These are phyloP conservation scores for Xylota sylvarum DNA, from an alignment of 2,888 invertebrate species.

Conservation along the genomic window DNA sequence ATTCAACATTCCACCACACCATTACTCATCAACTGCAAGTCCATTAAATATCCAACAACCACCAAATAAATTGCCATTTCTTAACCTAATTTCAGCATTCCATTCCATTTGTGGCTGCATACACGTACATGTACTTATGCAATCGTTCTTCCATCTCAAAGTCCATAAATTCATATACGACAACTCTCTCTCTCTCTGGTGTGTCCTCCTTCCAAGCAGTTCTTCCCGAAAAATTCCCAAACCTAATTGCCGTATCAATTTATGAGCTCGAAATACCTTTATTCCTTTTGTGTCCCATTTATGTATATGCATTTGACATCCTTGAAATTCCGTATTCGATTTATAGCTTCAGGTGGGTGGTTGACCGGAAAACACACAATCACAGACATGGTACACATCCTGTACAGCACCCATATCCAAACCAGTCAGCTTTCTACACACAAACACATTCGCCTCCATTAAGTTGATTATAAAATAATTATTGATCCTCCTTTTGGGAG, in stretches of 20 bases:
- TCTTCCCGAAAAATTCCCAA: slow-evolving; percentile 29
- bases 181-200: neutral
- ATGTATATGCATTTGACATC: slow-evolving; percentile 70
- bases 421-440: neutral
- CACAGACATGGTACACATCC: neutral
- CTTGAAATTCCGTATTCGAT: slow-evolving; percentile 63
- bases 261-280: slow-evolving; percentile 65
- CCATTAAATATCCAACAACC: slow-evolving; percentile 29
- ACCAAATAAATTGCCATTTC: slow-evolving; percentile 39
- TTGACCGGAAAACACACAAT: slow-evolving; percentile 40
- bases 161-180: slow-evolving; percentile 44
- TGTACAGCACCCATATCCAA: slow-evolving; percentile 20
- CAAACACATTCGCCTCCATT: slow-evolving; percentile 46
- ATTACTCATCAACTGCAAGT: slow-evolving; percentile 15
- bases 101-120: slow-evolving; percentile 16
- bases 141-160: slow-evolving; percentile 1
- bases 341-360: slow-evolving; percentile 51
- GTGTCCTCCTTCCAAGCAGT: neutral
- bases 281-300: slow-evolving; percentile 53
- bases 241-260: slow-evolving; percentile 69
- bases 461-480: slow-evolving; percentile 66
- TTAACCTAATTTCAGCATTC: slow-evolving; percentile 30
- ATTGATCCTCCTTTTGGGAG: slow-evolving; percentile 41
- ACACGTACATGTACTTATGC: neutral
- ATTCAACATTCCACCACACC: neutral